A percentile compares a stretch with the other conserved stretches of the same genome.
Evolutionary conservation across 2,797 vertebrate genomes (phyloP).

Genomic region (Rhadinocentrus ornatus): DNA sequence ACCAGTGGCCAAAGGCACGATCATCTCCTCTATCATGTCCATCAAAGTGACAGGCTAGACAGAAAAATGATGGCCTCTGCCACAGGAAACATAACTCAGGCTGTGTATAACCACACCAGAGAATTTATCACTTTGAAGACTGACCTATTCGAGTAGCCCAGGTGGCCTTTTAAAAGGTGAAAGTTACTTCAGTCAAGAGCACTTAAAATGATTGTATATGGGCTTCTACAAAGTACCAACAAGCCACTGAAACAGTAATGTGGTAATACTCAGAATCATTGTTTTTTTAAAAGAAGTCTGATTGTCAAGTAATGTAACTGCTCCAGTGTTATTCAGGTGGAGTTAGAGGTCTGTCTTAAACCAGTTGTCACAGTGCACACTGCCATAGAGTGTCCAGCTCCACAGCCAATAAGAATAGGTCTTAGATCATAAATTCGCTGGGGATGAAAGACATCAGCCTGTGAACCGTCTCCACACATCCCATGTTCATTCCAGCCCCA

Average conservation of each 20-base stretch:
- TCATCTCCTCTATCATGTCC: constrained; percentile 38
- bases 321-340: constrained; percentile 20
- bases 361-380: constrained; percentile 71
- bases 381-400: constrained; percentile 93
- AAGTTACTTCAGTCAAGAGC: constrained; percentile 34
- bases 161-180: constrained; percentile 17
- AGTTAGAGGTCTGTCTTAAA: constrained; percentile 27
- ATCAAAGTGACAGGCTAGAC: constrained; percentile 61
- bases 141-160: constrained; percentile 30
- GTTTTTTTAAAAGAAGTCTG: constrained; percentile 7
- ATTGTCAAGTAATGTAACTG: constrained; percentile 12
- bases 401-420: constrained; percentile 88
- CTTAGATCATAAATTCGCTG: constrained; percentile 75
- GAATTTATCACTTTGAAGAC: constrained; percentile 51
- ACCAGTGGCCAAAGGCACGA: constrained; percentile 35
- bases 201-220: constrained; percentile 16
- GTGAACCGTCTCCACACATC: constrained; percentile 91
- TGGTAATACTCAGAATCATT: constrained; percentile 24
- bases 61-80: constrained; percentile 55
- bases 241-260: constrained; percentile 14
- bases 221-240: constrained; percentile 12
- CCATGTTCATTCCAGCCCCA: constrained; percentile 99
- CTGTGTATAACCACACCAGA: constrained; percentile 23
- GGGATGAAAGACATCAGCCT: constrained; percentile 81
- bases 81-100: constrained; percentile 53